Base-by-base conservation (phyloP, 2,888 invertebrate species). In the Tiphia femorata region DNA sequence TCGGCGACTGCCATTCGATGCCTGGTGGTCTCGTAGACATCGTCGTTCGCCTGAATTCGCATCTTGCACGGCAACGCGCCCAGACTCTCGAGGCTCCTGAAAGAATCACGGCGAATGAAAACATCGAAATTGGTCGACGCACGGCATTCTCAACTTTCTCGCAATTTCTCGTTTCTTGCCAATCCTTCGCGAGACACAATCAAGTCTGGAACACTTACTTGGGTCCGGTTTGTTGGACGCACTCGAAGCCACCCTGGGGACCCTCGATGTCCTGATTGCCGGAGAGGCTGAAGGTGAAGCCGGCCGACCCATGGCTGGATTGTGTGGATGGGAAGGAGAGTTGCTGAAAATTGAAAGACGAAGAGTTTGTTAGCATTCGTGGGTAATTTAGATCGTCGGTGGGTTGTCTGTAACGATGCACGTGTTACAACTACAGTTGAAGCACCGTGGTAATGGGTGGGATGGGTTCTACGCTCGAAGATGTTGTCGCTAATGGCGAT, bases 31-130 rank as follows among this genome's bases (percentile, higher is more conserved):
- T 95, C 95, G 86, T 97, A 97, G 58, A 96, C 94, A 87, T 97
- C 97, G 81, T 97, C 97, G 80, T 95, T 97, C 77, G 97, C 97
- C 83, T 93, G 94, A 74, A 97, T 92, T 67, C 95, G 91, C 90
- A 97, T 93, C 84, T 94, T 93, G 83, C 92, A 89, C 76, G 92
- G 91, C 85, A 97, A 87, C 70, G 93, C 88, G 72, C 97, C 97
- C 85, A 96, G 89, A 75, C 91, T 90, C 85, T 93, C 92, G 84
- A 95, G 86, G 66, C 90, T 89, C 77, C 87, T 86, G 73, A 81
- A 68, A 64, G 56, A 43, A 50, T 30, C 7, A 21, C 8, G 19
- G 20, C 1, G 29, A 30, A 48, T 55, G 44, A 44, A 49, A 37
- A 41, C 42, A 33, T 14, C 19, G 27, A 25, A 29, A 52, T n/a